Evolutionary conservation across 2,888 invertebrate species (phyloP), one percentile per base, ranked within the genome.

Genomic region (Cantharis rustica): DNA sequence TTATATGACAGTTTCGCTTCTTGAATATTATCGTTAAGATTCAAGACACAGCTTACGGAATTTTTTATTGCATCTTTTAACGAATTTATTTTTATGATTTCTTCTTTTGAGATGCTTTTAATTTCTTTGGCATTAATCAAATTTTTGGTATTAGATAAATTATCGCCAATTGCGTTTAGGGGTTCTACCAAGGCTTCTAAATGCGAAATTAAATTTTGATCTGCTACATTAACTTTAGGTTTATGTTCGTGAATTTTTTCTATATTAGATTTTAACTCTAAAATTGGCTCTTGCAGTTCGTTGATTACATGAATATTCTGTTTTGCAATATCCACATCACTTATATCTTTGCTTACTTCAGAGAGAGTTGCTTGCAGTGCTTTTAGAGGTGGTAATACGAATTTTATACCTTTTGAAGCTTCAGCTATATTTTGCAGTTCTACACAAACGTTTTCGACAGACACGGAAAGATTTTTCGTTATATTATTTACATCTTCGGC

Each of bases 361-460:
- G 64, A 66, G n/a, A 66, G n/a, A 47, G 76, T 72, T 7, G 79
- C 61, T 69, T 80, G 72, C n/a, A 73, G 68, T 47, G 23, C 74
- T 64, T 81, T 80, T 15, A 82, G 72, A 64, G 77, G 47, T n/a
- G 47, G 47, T n/a, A 47, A 47, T n/a, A 47, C n/a, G 9, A 47
- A 47, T 47, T 47, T 47, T 47, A 47, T 47, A n/a, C 47, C 61
- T 66, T 79, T 78, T 9, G 80, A 80, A 61, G 80, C 62, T 61
- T 80, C 76, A 17, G 72, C 78, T 10, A 81, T 17, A 10, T 17
- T 64, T 20, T n/a, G 15, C 7, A 47, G 0, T n/a, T 47, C 47
- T n/a, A 47, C 47, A n/a, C 47, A 47, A 16, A 66, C n/a, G 0
- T 23, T 66, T 9, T 66, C 64, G 10, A 20, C 23, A 20, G 16